Evolutionary conservation across 1,140 invertebrate species (phyloP).

Genomic region (Dinothrombium tinctorium): DNA sequence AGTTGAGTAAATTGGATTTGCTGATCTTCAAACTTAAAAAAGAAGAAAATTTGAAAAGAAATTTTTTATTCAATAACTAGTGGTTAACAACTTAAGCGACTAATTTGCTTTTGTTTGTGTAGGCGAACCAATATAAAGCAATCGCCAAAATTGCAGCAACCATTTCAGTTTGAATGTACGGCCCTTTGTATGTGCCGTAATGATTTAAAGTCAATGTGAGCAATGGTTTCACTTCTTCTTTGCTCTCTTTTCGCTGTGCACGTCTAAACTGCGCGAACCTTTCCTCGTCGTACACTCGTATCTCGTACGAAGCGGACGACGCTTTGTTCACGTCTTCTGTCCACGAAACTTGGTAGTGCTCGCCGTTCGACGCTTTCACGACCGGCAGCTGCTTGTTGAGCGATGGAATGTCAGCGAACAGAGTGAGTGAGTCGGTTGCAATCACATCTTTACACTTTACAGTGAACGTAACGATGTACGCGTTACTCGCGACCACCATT

Average conservation of each 20-base stretch:
- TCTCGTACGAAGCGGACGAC: conserved; percentile 43
- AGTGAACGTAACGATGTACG: conserved; percentile 28
- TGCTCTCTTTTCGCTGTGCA: conserved; percentile 11
- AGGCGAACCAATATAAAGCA: not conserved
- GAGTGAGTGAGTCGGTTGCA: not conserved
- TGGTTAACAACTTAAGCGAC: no score
- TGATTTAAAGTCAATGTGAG: conserved; percentile 3
- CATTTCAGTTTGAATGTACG: conserved; percentile 73
- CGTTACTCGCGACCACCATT: conserved; percentile 50
- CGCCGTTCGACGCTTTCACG: not conserved
- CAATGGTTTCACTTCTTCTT: not conserved
- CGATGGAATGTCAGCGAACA: not conserved
- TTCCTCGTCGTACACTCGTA: conserved; percentile 74
- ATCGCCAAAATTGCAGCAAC: conserved; percentile 29
- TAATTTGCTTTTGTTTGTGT: not conserved
- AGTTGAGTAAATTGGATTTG: not conserved
- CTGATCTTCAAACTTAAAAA: not conserved
- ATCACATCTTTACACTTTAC: conserved; percentile 19
- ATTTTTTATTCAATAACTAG: not conserved
- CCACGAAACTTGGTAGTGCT: conserved; percentile 42
- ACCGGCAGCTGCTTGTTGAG: not conserved
- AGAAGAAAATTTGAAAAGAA: not conserved
- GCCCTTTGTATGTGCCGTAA: conserved; percentile 57
- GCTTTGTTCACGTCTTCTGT: conserved; percentile 58
- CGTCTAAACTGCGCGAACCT: conserved; percentile 47